phyloP scores from a whole-genome alignment of 1,140 invertebrate species.

The Plectrocnemia conspersa region DNA sequence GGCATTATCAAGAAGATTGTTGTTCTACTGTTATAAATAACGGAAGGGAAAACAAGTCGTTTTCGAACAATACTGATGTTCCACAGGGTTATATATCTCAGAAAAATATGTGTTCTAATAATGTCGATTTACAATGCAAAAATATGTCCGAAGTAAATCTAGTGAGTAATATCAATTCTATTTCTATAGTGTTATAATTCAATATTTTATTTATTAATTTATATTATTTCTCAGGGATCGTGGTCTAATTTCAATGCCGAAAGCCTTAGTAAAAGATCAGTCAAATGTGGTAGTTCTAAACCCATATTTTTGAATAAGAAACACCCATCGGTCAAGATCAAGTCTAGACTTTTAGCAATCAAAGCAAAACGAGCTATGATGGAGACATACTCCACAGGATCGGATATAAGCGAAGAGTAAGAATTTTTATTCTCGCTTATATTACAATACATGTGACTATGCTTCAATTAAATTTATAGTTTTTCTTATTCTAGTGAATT shows the following conservation, averaged over 20 bases:
- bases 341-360: constrained; percentile 31
- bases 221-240: constrained; percentile 24
- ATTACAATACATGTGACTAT: not conserved
- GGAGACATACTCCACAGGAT: constrained; percentile 31
- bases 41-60: too few relatives aligned
- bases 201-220: constrained; percentile 1
- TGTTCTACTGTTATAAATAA: too few relatives aligned
- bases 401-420: constrained; percentile 33
- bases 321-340: constrained; percentile 28
- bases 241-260: constrained; percentile 35
- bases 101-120: not conserved
- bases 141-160: too few relatives aligned
- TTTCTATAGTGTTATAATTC: not conserved
- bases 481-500: constrained; percentile 25
- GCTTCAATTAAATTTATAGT: not conserved
- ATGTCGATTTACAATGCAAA: not conserved
- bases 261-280: constrained; percentile 5
- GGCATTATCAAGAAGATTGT: too few relatives aligned
- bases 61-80: too few relatives aligned
- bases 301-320: constrained; percentile 19
- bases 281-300: constrained; percentile 14
- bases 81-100: not conserved
- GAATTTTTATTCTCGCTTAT: not conserved
- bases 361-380: constrained; percentile 32
- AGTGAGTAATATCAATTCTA: not conserved